These are phyloP conservation scores for Oncopodura yosiiana DNA, from an alignment of 1,140 invertebrate species.

Conservation along the genomic window DNA sequence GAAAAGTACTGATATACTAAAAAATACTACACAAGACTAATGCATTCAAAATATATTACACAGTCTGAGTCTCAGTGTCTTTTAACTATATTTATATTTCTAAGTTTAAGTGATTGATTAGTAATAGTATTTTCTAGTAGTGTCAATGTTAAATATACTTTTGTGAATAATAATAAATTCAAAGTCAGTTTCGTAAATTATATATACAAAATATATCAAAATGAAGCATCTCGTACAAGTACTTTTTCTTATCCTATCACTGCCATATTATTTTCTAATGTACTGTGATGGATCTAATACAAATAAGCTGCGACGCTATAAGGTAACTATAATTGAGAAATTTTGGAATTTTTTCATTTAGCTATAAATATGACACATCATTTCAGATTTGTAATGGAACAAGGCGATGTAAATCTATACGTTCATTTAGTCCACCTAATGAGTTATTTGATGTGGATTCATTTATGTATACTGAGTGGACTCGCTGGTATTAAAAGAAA, in stretches of 20 bases:
- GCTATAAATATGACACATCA: neutral
- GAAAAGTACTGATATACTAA: too few species aligned
- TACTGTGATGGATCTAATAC: slow-evolving; percentile 16
- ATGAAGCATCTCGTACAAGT: neutral
- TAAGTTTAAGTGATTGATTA: too few species aligned
- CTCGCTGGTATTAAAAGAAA: too few species aligned
- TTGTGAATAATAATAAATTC: slow-evolving; percentile 4
- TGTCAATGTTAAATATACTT: slow-evolving; percentile 5
- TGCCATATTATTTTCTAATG: slow-evolving; percentile 16
- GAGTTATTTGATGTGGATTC: slow-evolving; percentile 25
- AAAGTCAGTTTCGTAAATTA: too few species aligned
- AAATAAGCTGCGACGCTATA: slow-evolving; percentile 23
- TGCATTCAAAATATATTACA: too few species aligned
- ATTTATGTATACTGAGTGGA: slow-evolving; percentile 49
- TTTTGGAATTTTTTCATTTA: neutral
- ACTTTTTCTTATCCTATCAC: slow-evolving; percentile 8
- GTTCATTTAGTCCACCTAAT: slow-evolving; percentile 23
- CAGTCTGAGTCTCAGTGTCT: too few species aligned
- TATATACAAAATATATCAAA: too few species aligned
- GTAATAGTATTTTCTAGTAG: too few species aligned
- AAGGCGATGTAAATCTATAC: slow-evolving; percentile 22
- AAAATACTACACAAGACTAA: too few species aligned
- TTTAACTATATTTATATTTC: too few species aligned
- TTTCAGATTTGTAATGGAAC: slow-evolving; percentile 24
- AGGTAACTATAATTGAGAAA: slow-evolving; percentile 9